These are phyloP conservation scores for Macheiramphus alcinus DNA, from an alignment of 2,113 vertebrate genomes.

Conservation along the genomic window DNA sequence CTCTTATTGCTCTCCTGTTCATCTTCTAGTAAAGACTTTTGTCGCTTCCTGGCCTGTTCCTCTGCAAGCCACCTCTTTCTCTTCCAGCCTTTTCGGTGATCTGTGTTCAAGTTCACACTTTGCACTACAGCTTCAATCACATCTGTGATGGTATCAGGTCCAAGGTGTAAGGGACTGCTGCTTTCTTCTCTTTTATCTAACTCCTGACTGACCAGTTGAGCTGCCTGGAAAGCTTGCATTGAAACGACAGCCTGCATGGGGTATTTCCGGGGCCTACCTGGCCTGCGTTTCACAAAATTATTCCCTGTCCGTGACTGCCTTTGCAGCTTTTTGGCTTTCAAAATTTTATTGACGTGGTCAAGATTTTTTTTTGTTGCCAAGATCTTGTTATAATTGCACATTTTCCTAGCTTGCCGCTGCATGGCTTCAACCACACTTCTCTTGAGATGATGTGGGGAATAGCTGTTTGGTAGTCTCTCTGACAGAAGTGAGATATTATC, in stretches of 20 bases:
- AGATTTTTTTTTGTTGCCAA: conserved; percentile 84
- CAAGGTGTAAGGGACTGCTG: conserved; percentile 43
- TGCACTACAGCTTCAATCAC: conserved; percentile 85
- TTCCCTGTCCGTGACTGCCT: conserved; percentile 78
- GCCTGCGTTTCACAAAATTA: conserved; percentile 86
- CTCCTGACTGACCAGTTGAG: conserved; percentile 54
- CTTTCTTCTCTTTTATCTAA: conserved; percentile 26
- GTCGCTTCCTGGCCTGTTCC: conserved; percentile 68
- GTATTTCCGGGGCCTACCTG: conserved; percentile 89
- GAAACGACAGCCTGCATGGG: conserved; percentile 74
- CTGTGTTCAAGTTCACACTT: conserved; percentile 71
- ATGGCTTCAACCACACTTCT: conserved; percentile 78
- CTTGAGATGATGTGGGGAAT: conserved; percentile 70
- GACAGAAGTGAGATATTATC: conserved; percentile 48
- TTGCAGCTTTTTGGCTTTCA: conserved; percentile 82
- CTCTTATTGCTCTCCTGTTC: conserved; percentile 71
- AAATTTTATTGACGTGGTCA: conserved; percentile 83
- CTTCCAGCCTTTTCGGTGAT: conserved; percentile 83
- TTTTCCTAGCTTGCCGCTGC: conserved; percentile 79
- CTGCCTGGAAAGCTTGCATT: conserved; percentile 66
- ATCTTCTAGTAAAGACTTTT: conserved; percentile 62
- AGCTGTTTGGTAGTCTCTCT: conserved; percentile 37
- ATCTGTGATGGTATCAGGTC: conserved; percentile 73
- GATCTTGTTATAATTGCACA: conserved; percentile 82
- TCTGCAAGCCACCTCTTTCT: conserved; percentile 79